A percentile compares a stretch with the other conserved stretches of the same genome.
phyloP scores from a whole-genome alignment of 2,113 vertebrate genomes.

The Pelobates fuscus region DNA sequence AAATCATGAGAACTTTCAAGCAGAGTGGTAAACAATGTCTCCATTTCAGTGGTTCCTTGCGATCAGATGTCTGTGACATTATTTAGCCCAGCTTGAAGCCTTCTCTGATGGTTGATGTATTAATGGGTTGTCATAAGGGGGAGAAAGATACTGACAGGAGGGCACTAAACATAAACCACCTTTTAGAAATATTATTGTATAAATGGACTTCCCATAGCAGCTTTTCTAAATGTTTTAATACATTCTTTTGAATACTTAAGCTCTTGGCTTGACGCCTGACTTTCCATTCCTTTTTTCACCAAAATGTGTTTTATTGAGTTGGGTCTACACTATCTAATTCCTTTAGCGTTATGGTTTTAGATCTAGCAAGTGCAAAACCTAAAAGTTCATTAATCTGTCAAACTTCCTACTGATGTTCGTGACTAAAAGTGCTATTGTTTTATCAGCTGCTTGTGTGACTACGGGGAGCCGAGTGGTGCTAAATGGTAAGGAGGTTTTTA shows the following conservation, averaged over 20 bases:
- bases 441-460: slow-evolving; percentile 62
- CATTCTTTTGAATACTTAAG: slow-evolving; percentile 19
- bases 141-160: neutral
- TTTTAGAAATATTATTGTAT: neutral
- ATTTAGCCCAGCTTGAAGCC: neutral
- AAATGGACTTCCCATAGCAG: neutral
- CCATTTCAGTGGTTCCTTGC: neutral
- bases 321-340: neutral
- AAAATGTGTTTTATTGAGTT: slow-evolving; percentile 38
- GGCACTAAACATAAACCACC: slow-evolving; percentile 4
- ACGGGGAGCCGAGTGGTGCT: slow-evolving; percentile 40
- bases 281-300: slow-evolving; percentile 55
- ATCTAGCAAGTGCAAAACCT: slow-evolving; percentile 61
- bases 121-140: neutral
- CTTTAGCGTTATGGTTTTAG: slow-evolving; percentile 46
- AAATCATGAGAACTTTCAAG: slow-evolving; percentile 12
- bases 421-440: slow-evolving; percentile 67
- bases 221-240: slow-evolving; percentile 1
- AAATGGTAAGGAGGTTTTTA: neutral
- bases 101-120: neutral
- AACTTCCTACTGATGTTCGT: slow-evolving; percentile 57
- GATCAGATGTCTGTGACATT: neutral
- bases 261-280: slow-evolving; percentile 11
- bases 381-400: slow-evolving; percentile 64
- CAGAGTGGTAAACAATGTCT: neutral